phyloP scores from a whole-genome alignment of 2,888 invertebrate species.

The Lithophane semibrunnea region DNA sequence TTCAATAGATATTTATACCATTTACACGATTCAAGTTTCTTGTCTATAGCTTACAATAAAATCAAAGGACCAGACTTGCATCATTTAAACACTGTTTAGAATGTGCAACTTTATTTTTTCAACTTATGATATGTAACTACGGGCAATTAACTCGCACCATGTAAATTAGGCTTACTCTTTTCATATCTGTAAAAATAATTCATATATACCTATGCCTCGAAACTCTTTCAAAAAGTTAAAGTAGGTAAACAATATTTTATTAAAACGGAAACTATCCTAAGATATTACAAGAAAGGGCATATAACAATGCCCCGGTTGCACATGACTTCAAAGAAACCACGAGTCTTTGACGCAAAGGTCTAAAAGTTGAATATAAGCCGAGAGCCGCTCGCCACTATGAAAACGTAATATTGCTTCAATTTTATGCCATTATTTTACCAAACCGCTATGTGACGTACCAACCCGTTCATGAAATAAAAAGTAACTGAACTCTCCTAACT shows the following conservation, averaged over 20 bases:
- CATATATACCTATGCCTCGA: too few relatives aligned
- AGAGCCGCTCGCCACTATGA: constrained; percentile 49
- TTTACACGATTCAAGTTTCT: background rate
- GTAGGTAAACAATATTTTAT: constrained; percentile 34
- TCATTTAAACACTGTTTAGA: background rate
- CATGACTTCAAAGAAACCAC: constrained; percentile 76
- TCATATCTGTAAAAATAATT: background rate
- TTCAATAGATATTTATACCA: background rate
- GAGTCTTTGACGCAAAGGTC: constrained; percentile 69
- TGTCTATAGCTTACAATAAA: background rate
- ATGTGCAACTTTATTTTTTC: background rate
- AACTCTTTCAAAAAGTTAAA: background rate
- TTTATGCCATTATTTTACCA: constrained; percentile 63
- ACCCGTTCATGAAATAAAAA: constrained; percentile 32
- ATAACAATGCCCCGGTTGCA: constrained; percentile 63
- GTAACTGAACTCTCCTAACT: background rate
- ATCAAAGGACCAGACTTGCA: too few relatives aligned
- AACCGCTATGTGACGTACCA: constrained; percentile 46
- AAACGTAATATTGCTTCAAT: constrained; percentile 63
- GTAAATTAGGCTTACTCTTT: background rate
- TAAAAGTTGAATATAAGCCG: constrained; percentile 66
- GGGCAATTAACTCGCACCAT: background rate
- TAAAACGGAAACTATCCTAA: constrained; percentile 16
- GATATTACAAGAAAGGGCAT: constrained; percentile 27
- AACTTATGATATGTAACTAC: background rate